A percentile compares a stretch with the other conserved stretches of the same genome.
These are phyloP conservation scores for Silurus meridionalis DNA, from an alignment of 2,113 vertebrate genomes.

Conservation along the genomic window DNA sequence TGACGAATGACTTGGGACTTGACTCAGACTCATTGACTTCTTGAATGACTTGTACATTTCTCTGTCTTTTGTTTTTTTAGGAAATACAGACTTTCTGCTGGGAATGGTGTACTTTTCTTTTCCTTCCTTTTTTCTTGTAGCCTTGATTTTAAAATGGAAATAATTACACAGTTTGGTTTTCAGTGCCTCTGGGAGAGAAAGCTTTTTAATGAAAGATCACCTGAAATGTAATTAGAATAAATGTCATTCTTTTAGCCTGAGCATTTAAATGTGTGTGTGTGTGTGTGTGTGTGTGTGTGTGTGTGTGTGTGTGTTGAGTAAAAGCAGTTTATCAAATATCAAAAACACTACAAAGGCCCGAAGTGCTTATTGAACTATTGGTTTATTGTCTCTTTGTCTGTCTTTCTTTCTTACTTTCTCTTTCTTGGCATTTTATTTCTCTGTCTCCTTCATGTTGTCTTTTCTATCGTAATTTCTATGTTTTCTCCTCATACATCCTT, in stretches of 20 bases:
- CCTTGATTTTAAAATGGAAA: constrained; percentile 40
- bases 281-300: too few relatives aligned
- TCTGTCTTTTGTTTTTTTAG: constrained; percentile 14
- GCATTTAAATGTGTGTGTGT: not conserved
- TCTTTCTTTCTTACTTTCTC: constrained; percentile 16
- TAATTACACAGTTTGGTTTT: constrained; percentile 49
- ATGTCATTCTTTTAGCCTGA: constrained; percentile 43
- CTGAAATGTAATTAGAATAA: constrained; percentile 53
- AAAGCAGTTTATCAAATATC: constrained; percentile 11
- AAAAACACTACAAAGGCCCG: not conserved
- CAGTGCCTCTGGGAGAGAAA: constrained; percentile 50
- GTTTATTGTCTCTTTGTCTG: constrained; percentile 49
- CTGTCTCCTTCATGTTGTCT: not conserved
- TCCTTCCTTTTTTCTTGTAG: not conserved
- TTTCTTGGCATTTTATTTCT: not conserved
- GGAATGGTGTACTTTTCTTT: not conserved
- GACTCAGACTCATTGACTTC: not conserved
- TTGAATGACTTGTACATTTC: not conserved
- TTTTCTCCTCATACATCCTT: not conserved
- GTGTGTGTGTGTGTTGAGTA: not conserved
- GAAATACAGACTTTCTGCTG: not conserved
- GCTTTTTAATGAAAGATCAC: constrained; percentile 54
- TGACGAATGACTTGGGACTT: not conserved
- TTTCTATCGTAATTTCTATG: constrained; percentile 32
- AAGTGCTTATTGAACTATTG: constrained; percentile 52